These are phyloP conservation scores for Chloroceryle inda DNA, from an alignment of 2,797 vertebrate genomes.

Conservation along the genomic window DNA sequence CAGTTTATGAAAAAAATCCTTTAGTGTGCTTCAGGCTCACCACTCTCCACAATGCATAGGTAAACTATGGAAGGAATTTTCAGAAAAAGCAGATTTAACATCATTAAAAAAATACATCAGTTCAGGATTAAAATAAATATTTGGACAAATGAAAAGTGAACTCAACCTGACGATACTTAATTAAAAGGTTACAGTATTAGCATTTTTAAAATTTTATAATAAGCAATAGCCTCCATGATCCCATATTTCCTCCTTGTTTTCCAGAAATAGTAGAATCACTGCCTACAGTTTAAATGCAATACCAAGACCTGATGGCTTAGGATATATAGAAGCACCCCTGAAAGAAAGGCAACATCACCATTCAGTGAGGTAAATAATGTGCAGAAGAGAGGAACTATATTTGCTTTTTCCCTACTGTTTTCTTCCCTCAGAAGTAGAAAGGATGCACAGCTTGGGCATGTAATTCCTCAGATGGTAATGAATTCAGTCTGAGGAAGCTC, in stretches of 20 bases:
- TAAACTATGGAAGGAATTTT: not conserved
- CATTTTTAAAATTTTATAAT: not conserved
- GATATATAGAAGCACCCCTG: not conserved
- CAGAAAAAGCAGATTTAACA: not conserved
- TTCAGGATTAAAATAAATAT: not conserved
- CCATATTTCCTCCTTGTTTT: not conserved
- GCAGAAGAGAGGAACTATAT: not conserved
- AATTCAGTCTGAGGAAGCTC: not conserved
- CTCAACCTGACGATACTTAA: not conserved
- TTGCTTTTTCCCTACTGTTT: not conserved
- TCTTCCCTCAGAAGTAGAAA: not conserved
- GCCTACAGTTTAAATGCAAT: not conserved
- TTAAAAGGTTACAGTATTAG: not conserved
- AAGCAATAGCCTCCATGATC: not conserved
- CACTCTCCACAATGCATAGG: not conserved
- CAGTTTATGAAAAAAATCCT: not conserved
- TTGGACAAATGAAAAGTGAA: not conserved
- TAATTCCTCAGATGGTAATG: not conserved
- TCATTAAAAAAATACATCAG: not conserved
- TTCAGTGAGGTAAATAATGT: not conserved
- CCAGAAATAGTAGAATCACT: not conserved
- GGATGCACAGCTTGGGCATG: not conserved
- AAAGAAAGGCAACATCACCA: not conserved
- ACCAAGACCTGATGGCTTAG: not conserved
- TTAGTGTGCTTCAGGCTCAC: not conserved